Base-by-base conservation (phyloP, 2,797 vertebrate species). In the Xyrichtys novacula region DNA sequence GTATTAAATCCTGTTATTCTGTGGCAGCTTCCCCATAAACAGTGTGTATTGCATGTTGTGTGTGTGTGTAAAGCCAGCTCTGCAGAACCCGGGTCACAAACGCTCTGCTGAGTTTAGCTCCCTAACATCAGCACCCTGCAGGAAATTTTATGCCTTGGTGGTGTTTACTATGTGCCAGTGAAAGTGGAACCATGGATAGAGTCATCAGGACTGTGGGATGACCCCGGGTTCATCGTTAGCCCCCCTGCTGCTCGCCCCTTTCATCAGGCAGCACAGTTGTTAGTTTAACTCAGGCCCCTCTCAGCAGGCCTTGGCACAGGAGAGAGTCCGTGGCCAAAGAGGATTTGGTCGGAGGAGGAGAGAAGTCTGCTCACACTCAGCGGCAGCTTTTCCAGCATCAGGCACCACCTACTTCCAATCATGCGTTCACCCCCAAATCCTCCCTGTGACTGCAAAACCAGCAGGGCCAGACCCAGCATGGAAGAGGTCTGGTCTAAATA, bases 181-280 rank as follows among this genome's bases (percentile, higher is more conserved):
- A 90, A 88, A 89, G 82, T 71, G 57, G 74, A 88, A 85, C 84
- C 57, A 12, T 76, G 79, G 83, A 92, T 91, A 90, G 82, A 93
- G 88, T 88, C 82, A 84, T 92, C 88, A 88, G 47, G 74, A 76
- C 66, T 80, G 74, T 55, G 71, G 65, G 68, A 85, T 86, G 83
- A 89, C 78, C 69, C 74, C 14, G 71, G 72, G 79, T 85, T 91
- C 87, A 84, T 74, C 52, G 62, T 16, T 31, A 43, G 55, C 72
- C 65, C 77, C 66, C 85, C 82, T 43, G 25, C 83, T 71, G 89
- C 40, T 87, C 31, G 5, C 53, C 74, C 71, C 91, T 93, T 94
- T 94, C 88, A 93, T 93, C 92, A 61, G 71, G 71, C 58, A 65
- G 81, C 71, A 60, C 88, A 91, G 88, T 91, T 93, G 92, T 94